phyloP scores from a whole-genome alignment of 2,113 vertebrate species.

The Campylomormyrus numenius region DNA sequence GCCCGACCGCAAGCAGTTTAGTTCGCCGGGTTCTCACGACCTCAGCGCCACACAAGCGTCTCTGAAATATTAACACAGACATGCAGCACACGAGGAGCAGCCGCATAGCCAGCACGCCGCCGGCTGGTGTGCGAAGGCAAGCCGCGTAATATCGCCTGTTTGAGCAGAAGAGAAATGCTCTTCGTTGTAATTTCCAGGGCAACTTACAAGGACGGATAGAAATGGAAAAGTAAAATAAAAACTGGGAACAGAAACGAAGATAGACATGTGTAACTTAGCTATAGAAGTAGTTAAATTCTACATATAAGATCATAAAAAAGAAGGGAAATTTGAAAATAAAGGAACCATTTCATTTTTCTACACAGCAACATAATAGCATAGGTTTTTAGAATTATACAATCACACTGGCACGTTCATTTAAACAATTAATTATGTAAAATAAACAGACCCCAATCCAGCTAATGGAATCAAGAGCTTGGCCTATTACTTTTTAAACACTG shows the following conservation, averaged over 20 bases:
- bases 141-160: constrained; percentile 21
- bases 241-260: neutral
- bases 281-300: neutral
- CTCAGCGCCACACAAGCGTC: constrained; percentile 64
- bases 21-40: constrained; percentile 77
- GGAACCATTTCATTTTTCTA: neutral
- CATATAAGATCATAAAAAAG: neutral
- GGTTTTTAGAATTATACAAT: neutral
- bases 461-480: neutral
- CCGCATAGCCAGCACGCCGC: constrained; percentile 55
- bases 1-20: constrained; percentile 68
- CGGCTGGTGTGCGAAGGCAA: constrained; percentile 40
- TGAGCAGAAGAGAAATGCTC: neutral
- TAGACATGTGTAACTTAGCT: neutral
- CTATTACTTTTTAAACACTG: neutral
- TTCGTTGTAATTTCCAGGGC: neutral
- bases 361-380: neutral
- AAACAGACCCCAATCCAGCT: neutral
- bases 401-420: neutral
- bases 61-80: constrained; percentile 62
- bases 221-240: neutral
- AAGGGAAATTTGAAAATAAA: neutral
- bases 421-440: neutral
- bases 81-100: constrained; percentile 47
- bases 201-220: neutral